These are phyloP conservation scores for Bufo gargarizans DNA, from an alignment of 2,113 vertebrate genomes.

Conservation along the genomic window DNA sequence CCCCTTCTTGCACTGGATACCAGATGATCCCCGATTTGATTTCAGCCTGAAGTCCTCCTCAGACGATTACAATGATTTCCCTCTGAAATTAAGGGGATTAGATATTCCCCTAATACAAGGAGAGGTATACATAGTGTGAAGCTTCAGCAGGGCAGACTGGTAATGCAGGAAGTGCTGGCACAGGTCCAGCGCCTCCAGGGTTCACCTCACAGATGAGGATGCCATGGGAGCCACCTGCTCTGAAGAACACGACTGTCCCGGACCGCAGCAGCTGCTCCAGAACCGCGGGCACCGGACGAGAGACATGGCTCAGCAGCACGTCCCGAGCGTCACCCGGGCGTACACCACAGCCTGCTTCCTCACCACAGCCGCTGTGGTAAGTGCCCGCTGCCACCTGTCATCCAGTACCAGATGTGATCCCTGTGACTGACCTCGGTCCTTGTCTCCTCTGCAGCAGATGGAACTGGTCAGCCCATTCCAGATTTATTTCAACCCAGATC, in stretches of 20 bases:
- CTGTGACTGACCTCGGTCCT: not conserved
- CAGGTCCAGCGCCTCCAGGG: not conserved
- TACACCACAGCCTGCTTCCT: conserved; percentile 78
- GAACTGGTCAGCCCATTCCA: conserved; percentile 5
- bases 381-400: not conserved
- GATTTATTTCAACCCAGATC: conserved; percentile 12
- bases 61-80: no score
- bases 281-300: no score
- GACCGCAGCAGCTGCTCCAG: conserved; percentile 6
- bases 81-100: no score
- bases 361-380: conserved; percentile 75
- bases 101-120: no score
- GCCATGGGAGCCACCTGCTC: not conserved
- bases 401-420: not conserved
- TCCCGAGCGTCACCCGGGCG: conserved; percentile 75
- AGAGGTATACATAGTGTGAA: no score
- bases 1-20: no score
- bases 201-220: not conserved
- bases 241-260: not conserved
- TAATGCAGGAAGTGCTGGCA: no score
- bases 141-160: no score
- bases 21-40: no score
- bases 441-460: conserved; percentile 2
- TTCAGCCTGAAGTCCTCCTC: no score
- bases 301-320: conserved; percentile 76